Conservation (phyloP, 2,113 vertebrate genomes). For the Chroicocephalus ridibundus region DNA sequence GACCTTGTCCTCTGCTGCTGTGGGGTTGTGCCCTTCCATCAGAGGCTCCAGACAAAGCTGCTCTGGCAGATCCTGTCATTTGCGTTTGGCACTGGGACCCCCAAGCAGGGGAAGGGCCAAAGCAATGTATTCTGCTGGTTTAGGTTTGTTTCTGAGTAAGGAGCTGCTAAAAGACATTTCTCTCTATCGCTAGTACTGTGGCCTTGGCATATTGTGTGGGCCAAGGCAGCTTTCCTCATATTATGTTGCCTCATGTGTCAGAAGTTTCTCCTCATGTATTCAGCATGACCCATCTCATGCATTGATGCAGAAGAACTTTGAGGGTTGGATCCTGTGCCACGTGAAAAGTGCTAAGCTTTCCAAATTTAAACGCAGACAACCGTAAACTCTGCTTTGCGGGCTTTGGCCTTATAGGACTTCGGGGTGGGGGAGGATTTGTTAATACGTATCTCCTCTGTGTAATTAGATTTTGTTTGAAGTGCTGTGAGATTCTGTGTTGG, state of each 20-base stretch:
- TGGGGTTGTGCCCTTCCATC: background rate
- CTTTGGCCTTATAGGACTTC: background rate
- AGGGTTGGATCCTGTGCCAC: background rate
- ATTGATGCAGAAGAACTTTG: background rate
- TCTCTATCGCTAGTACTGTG: background rate
- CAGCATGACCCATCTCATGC: background rate
- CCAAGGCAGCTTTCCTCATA: background rate
- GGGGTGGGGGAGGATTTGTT: background rate
- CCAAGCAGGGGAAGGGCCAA: background rate
- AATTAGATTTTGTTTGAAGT: background rate
- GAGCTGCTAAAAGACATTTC: background rate
- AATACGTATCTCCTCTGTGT: background rate
- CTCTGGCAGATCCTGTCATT: background rate
- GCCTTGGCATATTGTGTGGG: background rate
- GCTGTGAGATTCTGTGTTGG: background rate
- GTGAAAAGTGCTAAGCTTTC: background rate
- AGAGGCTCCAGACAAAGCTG: background rate
- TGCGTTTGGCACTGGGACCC: background rate
- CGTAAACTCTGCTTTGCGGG: background rate
- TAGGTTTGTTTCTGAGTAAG: background rate
- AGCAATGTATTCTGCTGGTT: background rate
- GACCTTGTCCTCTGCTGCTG: background rate
- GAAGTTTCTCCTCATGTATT: background rate
- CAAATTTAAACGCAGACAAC: background rate
- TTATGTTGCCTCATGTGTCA: background rate